Conservation (phyloP, 2,888 invertebrate species). For the Cerastis rubricosa region DNA sequence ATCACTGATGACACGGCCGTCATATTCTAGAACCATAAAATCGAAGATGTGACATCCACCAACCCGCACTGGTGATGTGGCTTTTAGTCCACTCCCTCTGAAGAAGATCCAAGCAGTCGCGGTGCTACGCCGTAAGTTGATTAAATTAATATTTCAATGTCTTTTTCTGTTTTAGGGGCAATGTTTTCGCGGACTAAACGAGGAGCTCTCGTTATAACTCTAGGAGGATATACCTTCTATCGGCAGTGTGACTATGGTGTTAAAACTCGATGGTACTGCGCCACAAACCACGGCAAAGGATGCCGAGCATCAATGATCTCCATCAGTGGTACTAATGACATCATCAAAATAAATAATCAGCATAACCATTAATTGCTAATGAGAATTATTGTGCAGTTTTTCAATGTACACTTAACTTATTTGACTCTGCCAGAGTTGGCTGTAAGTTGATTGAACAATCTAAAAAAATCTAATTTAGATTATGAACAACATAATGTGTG, state of each 20-base stretch:
- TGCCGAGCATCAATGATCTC: conserved; percentile 21
- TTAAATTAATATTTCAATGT: not conserved
- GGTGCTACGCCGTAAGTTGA: not conserved
- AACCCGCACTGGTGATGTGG: not conserved
- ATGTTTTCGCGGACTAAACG: conserved; percentile 8
- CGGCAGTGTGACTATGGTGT: conserved; percentile 34
- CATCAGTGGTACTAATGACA: not conserved
- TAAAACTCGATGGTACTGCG: conserved; percentile 37
- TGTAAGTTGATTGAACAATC: not conserved
- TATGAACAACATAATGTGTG: not conserved
- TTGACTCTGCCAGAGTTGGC: not conserved
- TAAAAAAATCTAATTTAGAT: not conserved
- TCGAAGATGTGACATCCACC: not conserved
- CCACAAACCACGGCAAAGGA: conserved; percentile 31
- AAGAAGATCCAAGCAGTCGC: not conserved
- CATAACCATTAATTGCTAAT: conserved; percentile 19
- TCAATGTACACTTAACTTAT: not conserved
- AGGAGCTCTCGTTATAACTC: conserved; percentile 18
- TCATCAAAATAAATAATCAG: conserved; percentile 11
- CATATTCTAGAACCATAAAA: no score
- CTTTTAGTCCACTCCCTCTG: not conserved
- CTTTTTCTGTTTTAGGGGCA: conserved; percentile 1
- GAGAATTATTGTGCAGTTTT: not conserved
- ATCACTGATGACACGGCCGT: no score
- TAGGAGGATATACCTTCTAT: conserved; percentile 25